Conservation (phyloP, 2,797 vertebrate species). For the Falco novaeseelandiae region DNA sequence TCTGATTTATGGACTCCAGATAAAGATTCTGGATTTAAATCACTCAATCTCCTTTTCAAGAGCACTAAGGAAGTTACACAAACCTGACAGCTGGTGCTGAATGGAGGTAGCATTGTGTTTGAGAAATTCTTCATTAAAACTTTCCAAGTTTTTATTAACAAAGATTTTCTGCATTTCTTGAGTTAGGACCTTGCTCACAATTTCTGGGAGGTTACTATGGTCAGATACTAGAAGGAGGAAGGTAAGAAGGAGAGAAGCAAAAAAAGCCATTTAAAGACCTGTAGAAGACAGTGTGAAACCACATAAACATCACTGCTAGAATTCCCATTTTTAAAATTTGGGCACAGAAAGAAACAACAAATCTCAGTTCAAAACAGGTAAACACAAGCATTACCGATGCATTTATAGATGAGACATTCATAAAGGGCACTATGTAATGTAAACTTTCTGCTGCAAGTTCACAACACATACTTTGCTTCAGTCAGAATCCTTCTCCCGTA, state of each 20-base stretch:
- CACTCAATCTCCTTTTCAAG: background rate
- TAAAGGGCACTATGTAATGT: fast-evolving
- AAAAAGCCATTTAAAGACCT: background rate
- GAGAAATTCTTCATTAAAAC: slow-evolving; percentile 83
- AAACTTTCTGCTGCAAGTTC: background rate
- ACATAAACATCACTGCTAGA: background rate
- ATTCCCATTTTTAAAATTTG: background rate
- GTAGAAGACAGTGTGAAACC: background rate
- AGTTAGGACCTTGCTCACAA: slow-evolving; percentile 78
- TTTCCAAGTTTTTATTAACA: slow-evolving; percentile 79
- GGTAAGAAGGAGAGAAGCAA: background rate
- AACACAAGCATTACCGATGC: background rate
- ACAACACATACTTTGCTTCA: fast-evolving
- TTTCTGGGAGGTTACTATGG: slow-evolving; percentile 82
- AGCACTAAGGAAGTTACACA: background rate
- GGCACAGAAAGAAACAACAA: background rate
- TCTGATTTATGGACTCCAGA: background rate
- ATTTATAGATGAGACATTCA: background rate
- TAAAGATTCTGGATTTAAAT: background rate
- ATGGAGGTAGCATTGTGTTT: slow-evolving; percentile 79
- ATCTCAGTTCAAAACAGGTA: background rate
- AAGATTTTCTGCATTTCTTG: slow-evolving; percentile 85
- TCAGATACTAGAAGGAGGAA: slow-evolving; percentile 73
- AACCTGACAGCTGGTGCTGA: slow-evolving; percentile 82
- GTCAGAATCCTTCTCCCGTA: background rate